phyloP scores from a whole-genome alignment of 2,113 vertebrate species.

The Gallinago media region DNA sequence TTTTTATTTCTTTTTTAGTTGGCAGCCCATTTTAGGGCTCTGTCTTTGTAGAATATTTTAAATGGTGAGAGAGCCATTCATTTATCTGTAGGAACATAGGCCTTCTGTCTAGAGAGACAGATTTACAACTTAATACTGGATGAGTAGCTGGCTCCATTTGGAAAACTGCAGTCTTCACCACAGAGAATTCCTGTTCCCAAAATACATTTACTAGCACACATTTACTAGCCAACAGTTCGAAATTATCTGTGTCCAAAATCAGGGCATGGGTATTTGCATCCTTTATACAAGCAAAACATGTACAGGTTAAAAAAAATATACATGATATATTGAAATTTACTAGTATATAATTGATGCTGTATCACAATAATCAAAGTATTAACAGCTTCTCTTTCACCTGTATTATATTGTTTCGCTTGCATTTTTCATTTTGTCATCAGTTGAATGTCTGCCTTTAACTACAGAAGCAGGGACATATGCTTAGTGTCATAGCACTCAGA shows the following conservation, averaged over 20 bases:
- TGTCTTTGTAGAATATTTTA: background rate
- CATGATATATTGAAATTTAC: background rate
- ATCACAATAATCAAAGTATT: background rate
- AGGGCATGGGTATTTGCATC: background rate
- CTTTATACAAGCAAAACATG: background rate
- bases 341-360: background rate
- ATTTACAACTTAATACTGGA: background rate
- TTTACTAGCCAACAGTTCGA: background rate
- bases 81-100: background rate
- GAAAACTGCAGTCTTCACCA: background rate
- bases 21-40: background rate
- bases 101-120: background rate
- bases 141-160: background rate
- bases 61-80: background rate
- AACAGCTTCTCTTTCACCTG: background rate
- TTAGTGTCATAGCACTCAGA: background rate
- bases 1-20: background rate
- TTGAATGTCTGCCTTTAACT: background rate
- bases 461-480: background rate
- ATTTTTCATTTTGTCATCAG: conserved; percentile 19
- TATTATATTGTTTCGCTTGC: background rate
- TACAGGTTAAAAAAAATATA: background rate
- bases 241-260: background rate
- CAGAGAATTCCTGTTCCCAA: background rate
- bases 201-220: background rate